Conservation (phyloP, 2,888 invertebrate genomes). For the Cryptus viduatorius region DNA sequence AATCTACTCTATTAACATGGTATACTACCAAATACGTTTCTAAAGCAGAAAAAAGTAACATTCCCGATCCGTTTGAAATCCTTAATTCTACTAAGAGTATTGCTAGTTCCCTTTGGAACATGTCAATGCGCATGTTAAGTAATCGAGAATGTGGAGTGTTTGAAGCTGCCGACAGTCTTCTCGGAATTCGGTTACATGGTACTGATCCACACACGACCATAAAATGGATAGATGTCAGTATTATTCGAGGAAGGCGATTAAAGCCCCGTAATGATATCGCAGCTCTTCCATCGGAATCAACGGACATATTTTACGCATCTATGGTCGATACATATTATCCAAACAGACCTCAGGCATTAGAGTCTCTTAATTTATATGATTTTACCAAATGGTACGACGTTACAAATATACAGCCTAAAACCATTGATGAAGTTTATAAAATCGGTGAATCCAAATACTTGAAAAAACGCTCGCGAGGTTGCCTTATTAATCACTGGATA, state of each 20-base stretch:
- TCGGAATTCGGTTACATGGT: conserved; percentile 1
- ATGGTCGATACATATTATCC: neutral
- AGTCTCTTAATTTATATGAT: neutral
- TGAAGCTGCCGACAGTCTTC: neutral
- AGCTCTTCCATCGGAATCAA: too few relatives aligned
- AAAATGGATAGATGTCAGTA: too few relatives aligned
- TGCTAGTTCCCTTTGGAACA: too few relatives aligned
- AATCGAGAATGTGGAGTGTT: neutral
- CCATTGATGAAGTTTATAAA: neutral
- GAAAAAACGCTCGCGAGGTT: conserved; percentile 15
- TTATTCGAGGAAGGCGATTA: too few relatives aligned
- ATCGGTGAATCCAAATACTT: conserved; percentile 25
- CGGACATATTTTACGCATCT: too few relatives aligned
- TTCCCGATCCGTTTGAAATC: neutral
- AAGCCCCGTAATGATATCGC: too few relatives aligned
- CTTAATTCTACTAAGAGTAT: too few relatives aligned
- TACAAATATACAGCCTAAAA: neutral
- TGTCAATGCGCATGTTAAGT: neutral
- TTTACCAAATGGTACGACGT: neutral
- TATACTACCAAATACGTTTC: neutral
- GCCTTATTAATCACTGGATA: conserved; percentile 34
- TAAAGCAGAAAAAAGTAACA: conserved; percentile 1
- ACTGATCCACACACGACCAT: neutral
- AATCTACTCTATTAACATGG: too few relatives aligned
- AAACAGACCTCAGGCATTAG: neutral